phyloP scores from a whole-genome alignment of 2,888 invertebrate genomes.

The Trachelus tabidus region DNA sequence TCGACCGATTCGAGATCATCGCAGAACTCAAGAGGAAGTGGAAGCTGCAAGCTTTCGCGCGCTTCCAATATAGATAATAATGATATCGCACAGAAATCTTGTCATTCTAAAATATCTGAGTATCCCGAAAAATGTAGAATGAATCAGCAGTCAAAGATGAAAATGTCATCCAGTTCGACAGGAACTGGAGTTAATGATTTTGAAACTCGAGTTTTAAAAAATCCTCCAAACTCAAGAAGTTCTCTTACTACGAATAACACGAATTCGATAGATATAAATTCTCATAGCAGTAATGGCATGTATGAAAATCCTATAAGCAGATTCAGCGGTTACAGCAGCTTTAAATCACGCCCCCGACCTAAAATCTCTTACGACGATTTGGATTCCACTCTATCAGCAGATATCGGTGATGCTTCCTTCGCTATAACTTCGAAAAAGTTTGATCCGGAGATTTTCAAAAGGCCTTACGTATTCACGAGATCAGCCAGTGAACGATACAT shows the following conservation, averaged over 20 bases:
- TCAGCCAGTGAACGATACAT: conserved; percentile 48
- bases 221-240: conserved; percentile 40
- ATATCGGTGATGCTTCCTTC: conserved; percentile 69
- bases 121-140: background rate
- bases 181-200: background rate
- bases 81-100: background rate
- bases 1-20: background rate
- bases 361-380: conserved; percentile 68
- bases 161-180: background rate
- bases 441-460: conserved; percentile 53
- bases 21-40: background rate
- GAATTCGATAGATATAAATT: background rate
- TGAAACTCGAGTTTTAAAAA: conserved; percentile 22
- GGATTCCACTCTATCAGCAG: conserved; percentile 72
- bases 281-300: background rate
- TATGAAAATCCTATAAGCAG: conserved; percentile 9
- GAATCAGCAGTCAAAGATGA: background rate
- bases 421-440: conserved; percentile 69
- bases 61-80: background rate
- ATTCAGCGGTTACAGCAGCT: conserved; percentile 35
- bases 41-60: background rate
- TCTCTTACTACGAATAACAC: conserved; percentile 24
- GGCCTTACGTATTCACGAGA: conserved; percentile 52
- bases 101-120: background rate
- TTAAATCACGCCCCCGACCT: conserved; percentile 37